Percentiles rank a stretch among this genome's conserved stretches.
phyloP scores from a whole-genome alignment of 1,140 invertebrate species.

The Zeugodacus cucurbitae region DNA sequence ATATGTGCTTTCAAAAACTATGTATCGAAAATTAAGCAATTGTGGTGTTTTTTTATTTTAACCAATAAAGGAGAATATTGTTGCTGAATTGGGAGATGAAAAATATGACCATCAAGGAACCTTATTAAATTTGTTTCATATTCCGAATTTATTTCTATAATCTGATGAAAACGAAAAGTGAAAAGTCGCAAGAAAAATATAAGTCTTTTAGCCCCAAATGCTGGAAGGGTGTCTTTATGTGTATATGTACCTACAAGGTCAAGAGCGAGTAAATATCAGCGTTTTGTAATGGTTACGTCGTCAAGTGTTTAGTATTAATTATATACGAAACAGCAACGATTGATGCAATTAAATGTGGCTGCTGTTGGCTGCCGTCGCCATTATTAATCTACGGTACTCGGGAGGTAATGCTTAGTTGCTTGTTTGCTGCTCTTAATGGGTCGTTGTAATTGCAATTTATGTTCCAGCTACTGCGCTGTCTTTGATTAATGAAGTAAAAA shows the following conservation, averaged over 20 bases:
- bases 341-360: conserved; percentile 29
- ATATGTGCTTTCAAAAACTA: too few species aligned
- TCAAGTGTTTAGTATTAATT: not conserved
- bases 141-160: too few species aligned
- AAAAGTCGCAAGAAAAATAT: too few species aligned
- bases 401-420: not conserved
- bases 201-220: too few species aligned
- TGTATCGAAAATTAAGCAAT: too few species aligned
- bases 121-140: too few species aligned
- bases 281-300: not conserved
- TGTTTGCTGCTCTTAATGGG: not conserved
- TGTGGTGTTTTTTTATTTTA: too few species aligned
- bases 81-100: too few species aligned
- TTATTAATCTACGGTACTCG: not conserved
- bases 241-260: too few species aligned
- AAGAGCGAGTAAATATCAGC: not conserved
- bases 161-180: not conserved
- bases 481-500: conserved; percentile 33
- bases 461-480: not conserved
- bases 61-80: too few species aligned
- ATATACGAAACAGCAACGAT: not conserved
- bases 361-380: not conserved
- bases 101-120: too few species aligned
- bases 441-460: not conserved
- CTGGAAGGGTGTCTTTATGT: too few species aligned